Evolutionary conservation across 2,113 vertebrate species (phyloP).

Genomic region (Myrmecobius fasciatus): DNA sequence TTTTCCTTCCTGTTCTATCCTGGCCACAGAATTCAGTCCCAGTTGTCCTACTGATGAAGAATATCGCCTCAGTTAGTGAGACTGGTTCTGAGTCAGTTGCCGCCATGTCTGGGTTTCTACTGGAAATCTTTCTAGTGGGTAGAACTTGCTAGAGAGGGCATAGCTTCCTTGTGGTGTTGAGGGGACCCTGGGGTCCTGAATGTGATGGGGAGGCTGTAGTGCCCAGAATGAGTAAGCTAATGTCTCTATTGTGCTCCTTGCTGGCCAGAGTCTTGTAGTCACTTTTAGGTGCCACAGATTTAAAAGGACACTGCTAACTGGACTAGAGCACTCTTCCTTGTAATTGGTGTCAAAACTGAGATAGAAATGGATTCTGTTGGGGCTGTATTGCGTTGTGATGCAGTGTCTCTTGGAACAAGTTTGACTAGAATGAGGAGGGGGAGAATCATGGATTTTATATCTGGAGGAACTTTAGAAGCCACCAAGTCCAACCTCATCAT

Average conservation of each 20-base stretch:
- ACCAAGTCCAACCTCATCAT: not conserved
- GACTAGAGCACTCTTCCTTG: not conserved
- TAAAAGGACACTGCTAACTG: not conserved
- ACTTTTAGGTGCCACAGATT: not conserved
- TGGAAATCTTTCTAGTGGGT: too few species aligned
- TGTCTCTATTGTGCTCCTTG: not conserved
- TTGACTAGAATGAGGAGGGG: not conserved
- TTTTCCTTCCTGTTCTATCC: not conserved
- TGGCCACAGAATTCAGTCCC: too few species aligned
- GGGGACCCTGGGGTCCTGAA: not conserved
- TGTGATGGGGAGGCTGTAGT: not conserved
- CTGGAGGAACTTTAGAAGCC: not conserved
- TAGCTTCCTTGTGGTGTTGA: too few species aligned
- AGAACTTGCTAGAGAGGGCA: too few species aligned
- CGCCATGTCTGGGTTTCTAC: not conserved
- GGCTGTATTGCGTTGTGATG: not conserved
- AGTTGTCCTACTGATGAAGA: not conserved
- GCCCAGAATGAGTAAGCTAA: not conserved
- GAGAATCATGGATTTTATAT: not conserved
- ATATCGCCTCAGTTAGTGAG: not conserved
- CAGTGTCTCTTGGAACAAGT: not conserved
- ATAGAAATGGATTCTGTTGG: not conserved
- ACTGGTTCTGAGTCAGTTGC: not conserved
- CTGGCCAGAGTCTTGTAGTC: not conserved
- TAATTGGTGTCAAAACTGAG: not conserved